phyloP scores from a whole-genome alignment of 1,140 invertebrate species.

The Diachasma alloeum region DNA sequence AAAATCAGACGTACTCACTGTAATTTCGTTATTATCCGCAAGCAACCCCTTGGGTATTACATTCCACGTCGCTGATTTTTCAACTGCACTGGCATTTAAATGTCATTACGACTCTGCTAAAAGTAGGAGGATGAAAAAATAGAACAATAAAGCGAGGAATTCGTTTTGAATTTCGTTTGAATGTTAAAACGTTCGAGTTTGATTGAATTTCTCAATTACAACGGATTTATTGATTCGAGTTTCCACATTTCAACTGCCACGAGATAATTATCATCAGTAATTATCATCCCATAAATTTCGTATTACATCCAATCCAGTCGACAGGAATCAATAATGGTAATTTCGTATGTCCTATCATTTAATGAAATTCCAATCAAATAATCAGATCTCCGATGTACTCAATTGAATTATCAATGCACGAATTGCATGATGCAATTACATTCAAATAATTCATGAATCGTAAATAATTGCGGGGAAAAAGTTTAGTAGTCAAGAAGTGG shows the following conservation, averaged over 20 bases:
- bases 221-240: not conserved
- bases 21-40: not conserved
- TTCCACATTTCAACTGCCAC: not conserved
- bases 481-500: no score
- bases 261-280: not conserved
- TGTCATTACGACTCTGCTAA: no score
- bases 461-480: not conserved
- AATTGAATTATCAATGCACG: not conserved
- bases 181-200: no score
- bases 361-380: not conserved
- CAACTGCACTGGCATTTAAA: slow-evolving; percentile 8
- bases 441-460: not conserved
- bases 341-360: not conserved
- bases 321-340: not conserved
- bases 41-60: not conserved
- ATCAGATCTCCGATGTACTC: not conserved
- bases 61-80: not conserved
- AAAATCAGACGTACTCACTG: no score
- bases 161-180: not conserved
- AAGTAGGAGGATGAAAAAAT: no score
- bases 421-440: no score
- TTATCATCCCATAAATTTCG: not conserved
- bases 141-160: not conserved
- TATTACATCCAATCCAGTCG: not conserved
- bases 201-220: not conserved